Base-by-base conservation (phyloP, 35 echinoderm and acorn worm genomes). In the Eucidaris tribuloides region DNA sequence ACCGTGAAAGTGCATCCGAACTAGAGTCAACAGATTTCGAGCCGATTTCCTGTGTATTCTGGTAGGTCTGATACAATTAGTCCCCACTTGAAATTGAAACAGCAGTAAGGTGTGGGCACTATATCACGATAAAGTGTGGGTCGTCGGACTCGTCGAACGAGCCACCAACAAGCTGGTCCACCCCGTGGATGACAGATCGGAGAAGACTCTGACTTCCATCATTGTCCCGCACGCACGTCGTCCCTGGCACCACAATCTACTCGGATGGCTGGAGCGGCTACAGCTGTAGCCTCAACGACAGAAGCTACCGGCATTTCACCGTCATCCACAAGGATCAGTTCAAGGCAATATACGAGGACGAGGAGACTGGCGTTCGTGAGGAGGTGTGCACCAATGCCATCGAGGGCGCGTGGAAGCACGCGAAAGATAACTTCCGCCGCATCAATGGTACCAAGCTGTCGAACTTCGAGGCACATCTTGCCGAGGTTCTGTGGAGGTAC, bases 321-420 rank as follows among this genome's bases (percentile, higher is more conserved):
- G 70, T 76, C 33, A 37, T 76, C 5, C 70, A 76, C 33, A 76
- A 76, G 33, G 4, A 38, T 24, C 11, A 11, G 70, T 76, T 23
- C 33, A 39, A 23, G 41, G 13, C 19, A 52, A 19, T 19, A 23
- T 79, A 50, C 30, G 4, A 40, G 7, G 24, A 79, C 5, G 30
- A 4, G 6, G 17, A 7, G 18, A 79, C 48, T 14, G 77, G 48
- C 4, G 40, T 50, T 4, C 15, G 6, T 14, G 11, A 41, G 4
- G 23, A 79, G 42, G 44, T 79, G 15, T 24, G 27, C 20, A 79
- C 77, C 25, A 79, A 79, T 14, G 52, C 42, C 5, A 79, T 79
- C 30, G 77, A 79, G 30, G 77, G 77, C 4, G 77, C 77, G 3
- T 79, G 77, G 77, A 79, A 15, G 5, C 42, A 56, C 30, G 17